A percentile compares a stretch with the other conserved stretches of the same genome.
phyloP scores from a whole-genome alignment of 2,797 vertebrate genomes.

The Streptopelia turtur region DNA sequence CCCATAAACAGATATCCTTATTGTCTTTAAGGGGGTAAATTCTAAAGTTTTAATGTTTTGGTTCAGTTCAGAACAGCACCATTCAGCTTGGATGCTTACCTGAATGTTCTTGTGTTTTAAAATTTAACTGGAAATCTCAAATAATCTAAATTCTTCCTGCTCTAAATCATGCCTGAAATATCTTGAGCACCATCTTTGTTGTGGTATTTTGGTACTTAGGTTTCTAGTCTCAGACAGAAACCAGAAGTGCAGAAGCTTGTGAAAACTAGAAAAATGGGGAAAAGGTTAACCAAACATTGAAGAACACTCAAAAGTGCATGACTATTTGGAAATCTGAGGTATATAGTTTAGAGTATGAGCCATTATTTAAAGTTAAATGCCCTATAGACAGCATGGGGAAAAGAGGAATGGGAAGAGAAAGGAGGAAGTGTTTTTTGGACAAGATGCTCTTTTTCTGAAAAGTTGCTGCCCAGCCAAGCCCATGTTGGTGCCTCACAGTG shows the following conservation, averaged over 20 bases:
- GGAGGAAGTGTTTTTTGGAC: not conserved
- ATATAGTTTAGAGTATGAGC: not conserved
- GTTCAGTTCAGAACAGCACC: not conserved
- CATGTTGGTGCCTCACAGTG: not conserved
- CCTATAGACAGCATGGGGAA: not conserved
- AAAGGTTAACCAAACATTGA: conserved; percentile 32
- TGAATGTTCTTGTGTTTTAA: not conserved
- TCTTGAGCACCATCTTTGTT: conserved; percentile 8
- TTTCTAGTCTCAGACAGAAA: conserved; percentile 36
- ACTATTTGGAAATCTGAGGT: not conserved
- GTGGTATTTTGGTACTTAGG: conserved; percentile 15
- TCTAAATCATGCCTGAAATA: conserved; percentile 32
- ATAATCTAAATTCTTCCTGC: conserved; percentile 3
- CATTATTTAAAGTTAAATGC: not conserved
- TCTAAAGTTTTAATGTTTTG: not conserved
- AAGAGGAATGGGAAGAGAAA: not conserved
- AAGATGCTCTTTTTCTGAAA: not conserved
- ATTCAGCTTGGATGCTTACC: not conserved
- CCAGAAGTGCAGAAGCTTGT: conserved; percentile 27
- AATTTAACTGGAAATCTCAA: conserved; percentile 8
- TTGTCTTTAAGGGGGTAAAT: not conserved
- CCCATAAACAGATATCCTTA: not conserved
- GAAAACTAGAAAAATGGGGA: conserved; percentile 12
- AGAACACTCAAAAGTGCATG: not conserved
- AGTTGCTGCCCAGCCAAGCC: not conserved